A percentile compares a stretch with the other conserved stretches of the same genome.
These are phyloP conservation scores for Bradypus variegatus DNA, from an alignment of 2,797 vertebrate genomes.

Conservation along the genomic window DNA sequence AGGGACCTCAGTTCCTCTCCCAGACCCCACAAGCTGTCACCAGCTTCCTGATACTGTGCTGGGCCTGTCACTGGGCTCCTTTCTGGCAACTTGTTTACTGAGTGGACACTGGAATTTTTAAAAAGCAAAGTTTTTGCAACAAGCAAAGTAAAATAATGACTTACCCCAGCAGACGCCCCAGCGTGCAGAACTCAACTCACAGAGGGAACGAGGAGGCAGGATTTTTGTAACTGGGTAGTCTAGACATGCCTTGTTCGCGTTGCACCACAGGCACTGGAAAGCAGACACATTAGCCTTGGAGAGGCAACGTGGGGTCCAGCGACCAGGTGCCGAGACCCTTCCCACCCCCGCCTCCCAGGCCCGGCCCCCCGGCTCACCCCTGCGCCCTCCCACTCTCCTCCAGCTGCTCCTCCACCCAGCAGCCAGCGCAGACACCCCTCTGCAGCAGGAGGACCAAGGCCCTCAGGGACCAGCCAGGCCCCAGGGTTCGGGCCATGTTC, in stretches of 20 bases:
- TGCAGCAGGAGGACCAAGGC: too few species aligned
- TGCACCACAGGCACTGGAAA: constrained; percentile 93
- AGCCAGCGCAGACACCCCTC: too few species aligned
- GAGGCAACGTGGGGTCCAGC: too few species aligned
- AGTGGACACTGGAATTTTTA: neutral
- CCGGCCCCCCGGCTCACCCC: too few species aligned
- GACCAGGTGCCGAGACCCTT: too few species aligned
- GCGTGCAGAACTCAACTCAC: constrained; percentile 81
- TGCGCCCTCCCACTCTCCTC: too few species aligned
- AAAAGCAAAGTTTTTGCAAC: neutral
- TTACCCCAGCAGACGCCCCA: constrained; percentile 97
- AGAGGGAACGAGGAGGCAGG: constrained; percentile 80
- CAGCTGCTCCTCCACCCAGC: too few species aligned
- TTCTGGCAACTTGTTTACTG: neutral
- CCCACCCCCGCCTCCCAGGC: too few species aligned
- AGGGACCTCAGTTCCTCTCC: neutral
- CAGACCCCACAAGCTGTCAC: fast-evolving
- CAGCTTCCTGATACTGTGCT: neutral
- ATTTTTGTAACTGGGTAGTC: constrained; percentile 85
- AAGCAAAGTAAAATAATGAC: constrained; percentile 34
- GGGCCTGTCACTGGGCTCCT: neutral
- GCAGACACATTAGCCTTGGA: neutral
- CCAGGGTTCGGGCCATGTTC: too few species aligned
- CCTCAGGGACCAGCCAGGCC: too few species aligned
- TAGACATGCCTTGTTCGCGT: constrained; percentile 74